These are phyloP conservation scores for Achatina immaculata DNA, from an alignment of 1,140 invertebrate species.

Conservation along the genomic window DNA sequence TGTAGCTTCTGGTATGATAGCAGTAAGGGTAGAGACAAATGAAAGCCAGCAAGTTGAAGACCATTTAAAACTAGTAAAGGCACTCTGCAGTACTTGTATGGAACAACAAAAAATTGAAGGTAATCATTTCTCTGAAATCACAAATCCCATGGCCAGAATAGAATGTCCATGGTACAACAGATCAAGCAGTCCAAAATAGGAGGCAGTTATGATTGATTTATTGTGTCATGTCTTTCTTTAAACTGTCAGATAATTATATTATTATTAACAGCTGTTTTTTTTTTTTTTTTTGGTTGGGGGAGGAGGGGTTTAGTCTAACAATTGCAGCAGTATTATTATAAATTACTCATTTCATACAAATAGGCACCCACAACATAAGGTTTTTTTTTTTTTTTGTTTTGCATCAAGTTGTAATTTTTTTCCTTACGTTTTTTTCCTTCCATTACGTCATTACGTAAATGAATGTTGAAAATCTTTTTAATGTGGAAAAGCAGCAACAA, in stretches of 20 bases:
- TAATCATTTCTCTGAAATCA: slow-evolving; percentile 5
- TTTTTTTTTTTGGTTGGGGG: too few species aligned
- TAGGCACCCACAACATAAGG: too few species aligned
- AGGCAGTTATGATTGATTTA: neutral
- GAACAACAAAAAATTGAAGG: too few species aligned
- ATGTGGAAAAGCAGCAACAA: neutral
- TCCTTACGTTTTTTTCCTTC: neutral
- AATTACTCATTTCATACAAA: too few species aligned
- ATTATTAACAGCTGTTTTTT: neutral
- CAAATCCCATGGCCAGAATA: neutral
- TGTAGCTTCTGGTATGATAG: neutral
- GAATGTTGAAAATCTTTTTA: slow-evolving; percentile 21
- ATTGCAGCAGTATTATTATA: too few species aligned
- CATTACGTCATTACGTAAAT: too few species aligned
- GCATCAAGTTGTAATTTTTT: neutral
- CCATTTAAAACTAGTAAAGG: neutral
- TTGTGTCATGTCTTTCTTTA: neutral
- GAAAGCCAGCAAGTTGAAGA: neutral
- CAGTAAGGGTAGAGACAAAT: neutral
- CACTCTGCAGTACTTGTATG: too few species aligned
- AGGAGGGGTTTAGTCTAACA: too few species aligned
- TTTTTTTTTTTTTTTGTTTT: neutral
- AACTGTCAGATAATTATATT: neutral
- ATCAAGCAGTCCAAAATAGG: slow-evolving; percentile 3
- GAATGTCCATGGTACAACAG: neutral